phyloP scores from a whole-genome alignment of 2,797 vertebrate species.

The Centroberyx gerrardi region DNA sequence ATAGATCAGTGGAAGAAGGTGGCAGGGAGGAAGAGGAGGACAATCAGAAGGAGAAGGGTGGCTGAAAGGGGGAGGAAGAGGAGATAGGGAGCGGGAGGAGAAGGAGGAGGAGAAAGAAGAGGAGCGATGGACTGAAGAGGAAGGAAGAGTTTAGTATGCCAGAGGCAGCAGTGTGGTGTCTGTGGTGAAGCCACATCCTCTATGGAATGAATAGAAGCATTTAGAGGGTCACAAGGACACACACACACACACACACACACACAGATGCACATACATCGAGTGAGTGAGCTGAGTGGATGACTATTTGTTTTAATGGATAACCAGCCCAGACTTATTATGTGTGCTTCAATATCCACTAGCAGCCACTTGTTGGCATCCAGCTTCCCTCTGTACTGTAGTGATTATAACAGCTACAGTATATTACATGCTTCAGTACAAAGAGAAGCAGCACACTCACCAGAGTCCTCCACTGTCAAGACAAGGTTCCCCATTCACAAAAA shows the following conservation, averaged over 20 bases:
- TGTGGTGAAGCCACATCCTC: conserved; percentile 66
- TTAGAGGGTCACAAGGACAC: conserved; percentile 46
- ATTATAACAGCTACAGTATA: not conserved
- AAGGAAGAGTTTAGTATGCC: conserved; percentile 68
- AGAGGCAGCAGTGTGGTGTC: conserved; percentile 46
- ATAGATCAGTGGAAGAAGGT: conserved; percentile 55
- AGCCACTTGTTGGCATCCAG: not conserved
- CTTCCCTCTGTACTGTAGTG: not conserved
- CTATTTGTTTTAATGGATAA: not conserved
- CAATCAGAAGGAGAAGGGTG: conserved; percentile 27
- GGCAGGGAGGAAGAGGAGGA: conserved; percentile 3
- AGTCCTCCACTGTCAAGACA: not conserved
- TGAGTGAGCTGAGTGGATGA: conserved; percentile 2
- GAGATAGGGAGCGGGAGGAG: conserved; percentile 32
- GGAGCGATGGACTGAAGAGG: conserved; percentile 36
- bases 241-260: conserved; percentile 27
- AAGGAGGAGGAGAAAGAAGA: conserved; percentile 37
- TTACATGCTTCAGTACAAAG: not conserved
- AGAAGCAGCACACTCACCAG: not conserved
- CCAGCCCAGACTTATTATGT: not conserved
- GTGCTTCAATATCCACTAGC: conserved; percentile 28
- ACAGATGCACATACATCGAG: conserved; percentile 2
- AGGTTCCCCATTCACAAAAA: too few relatives aligned
- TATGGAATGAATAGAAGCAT: conserved; percentile 66
- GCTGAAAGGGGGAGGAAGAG: conserved; percentile 35